Evolutionary conservation across 2,797 vertebrate species (phyloP).

Genomic region (Jordanella pulchra): DNA sequence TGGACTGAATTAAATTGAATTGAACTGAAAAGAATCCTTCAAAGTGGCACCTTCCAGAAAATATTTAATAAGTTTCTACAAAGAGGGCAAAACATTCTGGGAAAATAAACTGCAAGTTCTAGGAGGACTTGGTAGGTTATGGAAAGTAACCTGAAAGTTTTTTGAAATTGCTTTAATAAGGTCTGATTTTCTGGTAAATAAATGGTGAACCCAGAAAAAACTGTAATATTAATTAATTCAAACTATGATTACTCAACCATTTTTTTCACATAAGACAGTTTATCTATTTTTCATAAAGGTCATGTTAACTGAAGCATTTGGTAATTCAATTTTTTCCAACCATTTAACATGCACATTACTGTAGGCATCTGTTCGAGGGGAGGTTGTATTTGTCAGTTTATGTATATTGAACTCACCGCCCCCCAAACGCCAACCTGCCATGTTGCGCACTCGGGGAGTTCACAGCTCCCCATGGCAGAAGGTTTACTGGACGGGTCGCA

Average conservation of each 20-base stretch:
- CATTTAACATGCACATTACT: not conserved
- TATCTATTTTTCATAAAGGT: not conserved
- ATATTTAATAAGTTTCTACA: not conserved
- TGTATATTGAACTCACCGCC: conserved; percentile 82
- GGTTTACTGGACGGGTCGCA: conserved; percentile 86
- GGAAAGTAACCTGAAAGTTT: too few species aligned
- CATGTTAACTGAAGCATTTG: not conserved
- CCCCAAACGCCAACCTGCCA: conserved; percentile 95
- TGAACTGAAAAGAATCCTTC: too few species aligned
- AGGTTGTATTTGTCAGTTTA: conserved; percentile 18
- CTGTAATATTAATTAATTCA: not conserved
- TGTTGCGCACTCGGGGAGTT: conserved; percentile 86
- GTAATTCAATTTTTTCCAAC: not conserved
- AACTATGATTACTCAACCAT: not conserved
- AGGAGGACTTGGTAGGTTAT: not conserved
- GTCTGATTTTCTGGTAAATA: not conserved
- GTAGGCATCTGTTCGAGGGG: not conserved
- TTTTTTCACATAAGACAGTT: not conserved
- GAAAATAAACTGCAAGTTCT: not conserved
- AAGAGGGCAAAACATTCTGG: not conserved
- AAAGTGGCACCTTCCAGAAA: too few species aligned
- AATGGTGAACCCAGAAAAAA: too few species aligned
- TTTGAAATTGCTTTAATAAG: too few species aligned
- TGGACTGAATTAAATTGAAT: too few species aligned
- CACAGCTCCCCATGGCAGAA: conserved; percentile 79